phyloP scores from a whole-genome alignment of 2,888 invertebrate genomes.

The Pachydiplax longipennis region DNA sequence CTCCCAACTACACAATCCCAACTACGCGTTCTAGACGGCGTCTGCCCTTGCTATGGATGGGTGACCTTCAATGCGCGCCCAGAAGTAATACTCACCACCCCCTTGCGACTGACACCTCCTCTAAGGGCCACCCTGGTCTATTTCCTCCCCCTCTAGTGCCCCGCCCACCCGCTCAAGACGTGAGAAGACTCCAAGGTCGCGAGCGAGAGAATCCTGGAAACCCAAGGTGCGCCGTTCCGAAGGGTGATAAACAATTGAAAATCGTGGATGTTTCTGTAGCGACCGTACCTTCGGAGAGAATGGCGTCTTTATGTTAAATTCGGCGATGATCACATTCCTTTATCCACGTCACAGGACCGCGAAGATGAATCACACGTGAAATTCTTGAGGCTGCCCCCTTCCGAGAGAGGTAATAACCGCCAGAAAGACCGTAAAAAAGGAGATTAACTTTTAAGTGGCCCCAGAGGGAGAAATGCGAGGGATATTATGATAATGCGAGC shows the following conservation, averaged over 20 bases:
- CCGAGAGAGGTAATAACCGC: too few relatives aligned
- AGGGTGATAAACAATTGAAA: not conserved
- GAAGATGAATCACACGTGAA: not conserved
- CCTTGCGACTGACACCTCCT: not conserved
- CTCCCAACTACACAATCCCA: not conserved
- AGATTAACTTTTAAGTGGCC: too few relatives aligned
- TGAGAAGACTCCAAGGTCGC: slow-evolving; percentile 26
- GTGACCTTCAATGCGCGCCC: slow-evolving; percentile 32
- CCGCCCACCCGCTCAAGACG: too few relatives aligned
- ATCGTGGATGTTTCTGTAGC: not conserved
- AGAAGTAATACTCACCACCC: not conserved
- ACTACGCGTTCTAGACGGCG: not conserved
- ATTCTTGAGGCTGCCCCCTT: not conserved
- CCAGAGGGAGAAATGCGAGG: too few relatives aligned
- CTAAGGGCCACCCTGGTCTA: not conserved
- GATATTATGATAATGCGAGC: too few relatives aligned
- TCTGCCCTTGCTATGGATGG: slow-evolving; percentile 13
- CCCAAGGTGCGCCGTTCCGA: not conserved
- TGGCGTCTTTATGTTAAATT: not conserved
- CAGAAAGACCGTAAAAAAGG: too few relatives aligned
- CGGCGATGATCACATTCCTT: not conserved
- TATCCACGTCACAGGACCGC: not conserved
- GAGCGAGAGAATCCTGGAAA: not conserved
- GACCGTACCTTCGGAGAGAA: not conserved
- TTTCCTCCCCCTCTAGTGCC: too few relatives aligned